Conservation (phyloP, 2,113 vertebrate genomes). For the Benitochromis conjunctus region DNA sequence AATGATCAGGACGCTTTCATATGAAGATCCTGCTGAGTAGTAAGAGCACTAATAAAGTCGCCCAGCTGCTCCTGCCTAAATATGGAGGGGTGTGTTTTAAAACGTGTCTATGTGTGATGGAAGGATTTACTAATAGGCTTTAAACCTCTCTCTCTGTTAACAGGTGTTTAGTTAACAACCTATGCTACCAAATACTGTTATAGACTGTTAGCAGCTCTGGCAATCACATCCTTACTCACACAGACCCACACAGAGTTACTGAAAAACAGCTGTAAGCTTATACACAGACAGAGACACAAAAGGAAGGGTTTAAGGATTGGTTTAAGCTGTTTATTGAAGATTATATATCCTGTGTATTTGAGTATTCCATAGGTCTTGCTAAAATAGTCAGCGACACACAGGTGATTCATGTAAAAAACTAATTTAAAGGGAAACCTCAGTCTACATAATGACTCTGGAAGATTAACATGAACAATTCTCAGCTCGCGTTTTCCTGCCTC, state of each 20-base stretch:
- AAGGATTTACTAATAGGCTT: neutral
- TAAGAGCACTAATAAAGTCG: constrained; percentile 17
- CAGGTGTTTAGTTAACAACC: constrained; percentile 35
- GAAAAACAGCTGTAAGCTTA: neutral
- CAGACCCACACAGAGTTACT: neutral
- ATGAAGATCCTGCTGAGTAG: constrained; percentile 16
- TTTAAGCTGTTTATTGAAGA: neutral
- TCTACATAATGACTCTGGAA: neutral
- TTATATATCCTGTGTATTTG: neutral
- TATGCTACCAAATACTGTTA: neutral
- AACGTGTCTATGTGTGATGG: neutral
- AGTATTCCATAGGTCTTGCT: neutral
- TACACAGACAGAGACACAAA: neutral
- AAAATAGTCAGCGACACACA: neutral
- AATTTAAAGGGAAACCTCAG: neutral
- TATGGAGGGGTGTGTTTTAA: constrained; percentile 5
- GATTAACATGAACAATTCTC: neutral
- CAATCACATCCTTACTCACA: neutral
- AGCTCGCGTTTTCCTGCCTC: neutral
- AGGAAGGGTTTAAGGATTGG: neutral
- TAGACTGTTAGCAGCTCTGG: neutral
- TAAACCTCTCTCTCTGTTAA: neutral
- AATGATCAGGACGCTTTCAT: constrained; percentile 1
- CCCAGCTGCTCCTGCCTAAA: constrained; percentile 9
- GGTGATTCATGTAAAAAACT: neutral